Base-by-base conservation (phyloP, 23 tunicate species). In the Styela plicata region DNA sequence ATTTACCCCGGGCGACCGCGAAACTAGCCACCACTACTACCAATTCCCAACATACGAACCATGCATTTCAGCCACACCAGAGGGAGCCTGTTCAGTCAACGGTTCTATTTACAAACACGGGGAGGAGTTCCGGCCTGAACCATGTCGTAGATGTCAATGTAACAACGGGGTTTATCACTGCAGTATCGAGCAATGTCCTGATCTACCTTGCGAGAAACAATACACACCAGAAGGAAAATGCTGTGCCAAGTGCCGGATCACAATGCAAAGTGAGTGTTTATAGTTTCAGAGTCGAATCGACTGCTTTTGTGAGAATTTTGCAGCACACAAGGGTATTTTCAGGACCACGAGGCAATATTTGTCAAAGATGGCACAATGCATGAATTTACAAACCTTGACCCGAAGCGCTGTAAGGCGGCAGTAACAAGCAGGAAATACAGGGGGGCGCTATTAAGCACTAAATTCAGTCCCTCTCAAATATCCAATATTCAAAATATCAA, bases 111-210 rank as follows among this genome's bases (percentile, higher is more conserved):
- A 80, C 74, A 69, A 62, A 35, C 85, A 86, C 63, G 96, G 96
- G 0, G 78, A 69, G 22, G 24, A 67, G 17, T 90, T 73, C 80
- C 62, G 70, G 74, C 23, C 28, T n/a, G 89, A 69, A 2, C 73
- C 83, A 33, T 90, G 96, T 66, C 69, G 75, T 33, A 37, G 25
- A 17, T 90, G 96, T 65, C 87, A 85, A 36, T 90, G 96, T 53
- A 33, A 17, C 16, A 82, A 73, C 70, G 96, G 96, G 7, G 79
- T 90, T 24, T 80, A 85, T 76, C 79, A 63, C 17, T 90, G 96
- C 52, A 63, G 29, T 28, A 80, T 34, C 17, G 44, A 33, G 28
- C 79, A 34, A 20, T 90, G 96, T 67, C 86, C 86, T 16, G 34
- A 1, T 3, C 74, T 82, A 22, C 68, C 79, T 1, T 90, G 96